Percentiles rank a stretch among this genome's conserved stretches.
Evolutionary conservation across 1,140 invertebrate genomes (phyloP).

Genomic region (Euglossa dilemma): DNA sequence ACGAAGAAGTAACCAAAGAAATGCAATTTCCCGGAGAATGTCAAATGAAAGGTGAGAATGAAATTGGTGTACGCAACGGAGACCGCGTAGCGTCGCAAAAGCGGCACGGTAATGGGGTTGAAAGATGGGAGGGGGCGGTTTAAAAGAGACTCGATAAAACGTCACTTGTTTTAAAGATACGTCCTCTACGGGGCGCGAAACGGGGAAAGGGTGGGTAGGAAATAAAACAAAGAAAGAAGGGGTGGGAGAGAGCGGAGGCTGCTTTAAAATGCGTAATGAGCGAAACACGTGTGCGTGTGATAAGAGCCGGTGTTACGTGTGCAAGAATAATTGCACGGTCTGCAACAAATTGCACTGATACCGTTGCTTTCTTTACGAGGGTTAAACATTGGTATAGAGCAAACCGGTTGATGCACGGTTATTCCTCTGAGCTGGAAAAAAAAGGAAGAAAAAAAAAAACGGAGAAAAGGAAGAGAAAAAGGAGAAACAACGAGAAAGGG

Average conservation of each 20-base stretch:
- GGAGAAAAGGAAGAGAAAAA: too few species aligned
- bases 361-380: conserved; percentile 8
- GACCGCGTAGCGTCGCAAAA: neutral
- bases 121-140: neutral
- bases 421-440: neutral
- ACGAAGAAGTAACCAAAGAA: neutral
- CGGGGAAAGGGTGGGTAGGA: neutral
- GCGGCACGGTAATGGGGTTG: neutral
- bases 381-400: conserved; percentile 2
- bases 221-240: neutral
- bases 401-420: conserved; percentile 14
- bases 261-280: conserved; percentile 28
- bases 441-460: too few species aligned
- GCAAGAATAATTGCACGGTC: conserved; percentile 30
- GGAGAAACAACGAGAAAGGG: too few species aligned
- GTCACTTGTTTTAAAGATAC: neutral
- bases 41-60: neutral
- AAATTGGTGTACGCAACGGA: neutral
- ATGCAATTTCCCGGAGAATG: neutral
- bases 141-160: neutral
- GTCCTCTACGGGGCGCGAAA: neutral
- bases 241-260: neutral
- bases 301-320: conserved; percentile 1
- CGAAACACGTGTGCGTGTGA: conserved; percentile 18
- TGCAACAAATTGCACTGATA: conserved; percentile 37